Evolutionary conservation across 2,888 invertebrate genomes (phyloP), one percentile per base, ranked within the genome.

Genomic region (Oxycera nigricornis): DNA sequence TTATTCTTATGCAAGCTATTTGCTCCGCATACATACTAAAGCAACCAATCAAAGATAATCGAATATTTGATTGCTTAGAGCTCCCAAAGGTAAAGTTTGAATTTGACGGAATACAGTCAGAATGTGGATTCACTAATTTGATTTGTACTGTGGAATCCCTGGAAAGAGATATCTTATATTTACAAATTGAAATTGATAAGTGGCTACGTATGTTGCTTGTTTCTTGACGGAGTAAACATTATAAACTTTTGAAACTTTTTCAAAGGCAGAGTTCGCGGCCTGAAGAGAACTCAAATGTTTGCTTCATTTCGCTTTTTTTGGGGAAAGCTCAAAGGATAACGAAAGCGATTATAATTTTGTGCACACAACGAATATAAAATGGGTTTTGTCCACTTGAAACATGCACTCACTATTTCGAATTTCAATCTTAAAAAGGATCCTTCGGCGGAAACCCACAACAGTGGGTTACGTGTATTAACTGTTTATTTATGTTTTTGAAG

Each of bases 191-290:
- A 62, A 31, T 20, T 9, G 62, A 20, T 62, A 22, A 62, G 35
- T 39, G 62, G 31, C 39, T 62, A 62, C 62, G 39, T 62, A 62
- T 62, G 62, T 39, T 62, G 35, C 39, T 62, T 62, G 62, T 35
- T 35, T 62, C 17, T 35, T 35, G 17, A 7, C 24, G 39, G 39
- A 62, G 39, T 35, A 62, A 14, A 62, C 62, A 39, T 39, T 9
- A 7, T 14, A 39, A 39, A 14, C 14, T 39, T 9, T 9, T 9
- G 14, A 4, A 31, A 62, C 20, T 17, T 14, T 28, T 26, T 20
- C 9, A 30, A 30, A 39, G 14, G 14, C 7, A 59, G 4, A 30
- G 24, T 20, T 17, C 30, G 24, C 11, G 62, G 31, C n/a, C 11
- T n/a, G 22, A 30, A 14, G 57, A 57, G 24, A 57, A 57, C 17